A percentile compares a stretch with the other conserved stretches of the same genome.
These are phyloP conservation scores for Lycophotia porphyrea DNA, from an alignment of 2,888 invertebrate genomes.

Conservation along the genomic window DNA sequence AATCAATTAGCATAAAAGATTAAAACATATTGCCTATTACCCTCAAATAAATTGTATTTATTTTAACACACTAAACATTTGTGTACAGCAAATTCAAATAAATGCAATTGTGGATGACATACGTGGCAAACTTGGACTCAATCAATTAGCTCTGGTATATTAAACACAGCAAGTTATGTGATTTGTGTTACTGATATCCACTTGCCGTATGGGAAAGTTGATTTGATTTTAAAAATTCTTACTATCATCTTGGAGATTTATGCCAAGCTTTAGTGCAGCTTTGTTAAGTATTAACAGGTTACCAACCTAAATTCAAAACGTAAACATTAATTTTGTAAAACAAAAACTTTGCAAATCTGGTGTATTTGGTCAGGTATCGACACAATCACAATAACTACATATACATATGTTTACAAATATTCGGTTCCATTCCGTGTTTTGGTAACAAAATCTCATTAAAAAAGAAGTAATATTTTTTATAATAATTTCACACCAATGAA, in stretches of 20 bases:
- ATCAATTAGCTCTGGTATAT: background rate
- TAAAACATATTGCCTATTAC: background rate
- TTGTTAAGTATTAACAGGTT: background rate
- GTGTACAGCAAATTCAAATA: background rate
- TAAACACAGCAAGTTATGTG: background rate
- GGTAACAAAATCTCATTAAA: no score
- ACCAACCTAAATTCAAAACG: conserved; percentile 1
- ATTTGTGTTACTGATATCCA: background rate
- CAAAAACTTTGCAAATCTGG: background rate
- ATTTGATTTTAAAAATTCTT: background rate
- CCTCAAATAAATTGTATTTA: background rate
- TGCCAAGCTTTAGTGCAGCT: background rate
- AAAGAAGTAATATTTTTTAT: no score
- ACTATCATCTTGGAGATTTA: background rate
- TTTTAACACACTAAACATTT: background rate
- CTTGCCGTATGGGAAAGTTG: background rate
- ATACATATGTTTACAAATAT: no score
- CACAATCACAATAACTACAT: background rate
- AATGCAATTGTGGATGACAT: background rate
- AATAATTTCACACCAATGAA: no score
- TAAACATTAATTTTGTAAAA: background rate
- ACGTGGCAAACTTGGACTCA: background rate
- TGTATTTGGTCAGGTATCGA: background rate
- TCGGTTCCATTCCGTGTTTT: no score
- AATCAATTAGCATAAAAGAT: background rate